Evolutionary conservation across 2,113 vertebrate species (phyloP).

Genomic region (Saccopteryx leptura): DNA sequence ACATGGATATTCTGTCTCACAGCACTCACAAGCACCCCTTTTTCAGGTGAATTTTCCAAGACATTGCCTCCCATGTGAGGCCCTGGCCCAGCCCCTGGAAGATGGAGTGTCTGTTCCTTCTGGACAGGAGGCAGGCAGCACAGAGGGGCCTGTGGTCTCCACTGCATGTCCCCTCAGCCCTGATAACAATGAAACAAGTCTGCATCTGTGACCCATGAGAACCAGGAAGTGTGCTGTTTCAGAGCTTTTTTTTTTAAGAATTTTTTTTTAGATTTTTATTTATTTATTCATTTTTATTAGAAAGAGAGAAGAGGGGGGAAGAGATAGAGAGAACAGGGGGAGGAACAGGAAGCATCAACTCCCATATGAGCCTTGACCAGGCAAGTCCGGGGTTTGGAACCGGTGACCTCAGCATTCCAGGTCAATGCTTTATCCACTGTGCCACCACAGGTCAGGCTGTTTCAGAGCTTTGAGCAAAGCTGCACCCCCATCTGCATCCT

Average conservation of each 20-base stretch:
- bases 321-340: too few relatives aligned
- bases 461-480: not conserved
- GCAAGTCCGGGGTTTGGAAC: too few relatives aligned
- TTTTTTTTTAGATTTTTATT: too few relatives aligned
- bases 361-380: too few relatives aligned
- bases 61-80: fast-evolving
- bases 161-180: not conserved
- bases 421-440: too few relatives aligned
- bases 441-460: not conserved
- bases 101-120: not conserved
- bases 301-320: too few relatives aligned
- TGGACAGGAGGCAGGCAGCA: not conserved
- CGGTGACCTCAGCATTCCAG: too few relatives aligned
- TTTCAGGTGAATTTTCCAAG: not conserved
- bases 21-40: too few relatives aligned
- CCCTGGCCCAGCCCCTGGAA: too few relatives aligned
- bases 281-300: too few relatives aligned
- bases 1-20: not conserved
- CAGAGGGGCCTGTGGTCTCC: not conserved
- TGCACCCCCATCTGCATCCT: fast-evolving
- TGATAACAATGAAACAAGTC: not conserved
- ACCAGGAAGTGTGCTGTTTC: not conserved
- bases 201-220: not conserved
- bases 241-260: not conserved
- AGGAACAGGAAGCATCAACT: too few relatives aligned